A percentile compares a stretch with the other conserved stretches of the same genome.
Evolutionary conservation across 2,888 invertebrate species (phyloP).

Genomic region (Microctonus brassicae): DNA sequence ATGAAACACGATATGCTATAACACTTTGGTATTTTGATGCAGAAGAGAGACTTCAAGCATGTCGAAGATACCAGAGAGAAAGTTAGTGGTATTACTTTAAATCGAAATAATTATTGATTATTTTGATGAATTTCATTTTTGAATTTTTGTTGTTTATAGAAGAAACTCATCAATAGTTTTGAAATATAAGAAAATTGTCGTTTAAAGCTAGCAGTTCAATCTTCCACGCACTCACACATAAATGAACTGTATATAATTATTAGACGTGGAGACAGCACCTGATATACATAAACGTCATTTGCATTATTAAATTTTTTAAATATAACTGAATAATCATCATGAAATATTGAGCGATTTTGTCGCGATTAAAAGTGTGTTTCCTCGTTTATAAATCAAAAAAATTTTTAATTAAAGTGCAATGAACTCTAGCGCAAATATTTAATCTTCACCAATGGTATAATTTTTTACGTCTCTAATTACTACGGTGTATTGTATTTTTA

Average conservation of each 20-base stretch:
- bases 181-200: constrained; percentile 4
- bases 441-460: neutral
- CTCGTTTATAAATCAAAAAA: neutral
- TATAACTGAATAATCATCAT: neutral
- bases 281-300: constrained; percentile 53
- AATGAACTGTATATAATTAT: constrained; percentile 55
- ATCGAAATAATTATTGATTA: neutral
- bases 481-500: neutral
- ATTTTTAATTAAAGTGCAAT: constrained; percentile 15
- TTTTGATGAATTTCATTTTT: neutral
- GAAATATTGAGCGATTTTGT: neutral
- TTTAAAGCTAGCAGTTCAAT: constrained; percentile 8
- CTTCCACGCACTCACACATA: constrained; percentile 1
- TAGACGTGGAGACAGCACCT: constrained; percentile 48
- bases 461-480: neutral
- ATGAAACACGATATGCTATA: constrained; percentile 89
- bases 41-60: constrained; percentile 83
- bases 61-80: constrained; percentile 73
- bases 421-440: constrained; percentile 6
- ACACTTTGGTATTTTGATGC: constrained; percentile 94
- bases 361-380: neutral
- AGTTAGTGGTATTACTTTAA: constrained; percentile 62
- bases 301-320: constrained; percentile 1
- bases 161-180: constrained; percentile 47
- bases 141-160: constrained; percentile 45